These are phyloP conservation scores for Diadophis punctatus DNA, from an alignment of 2,113 vertebrate species.

Conservation along the genomic window DNA sequence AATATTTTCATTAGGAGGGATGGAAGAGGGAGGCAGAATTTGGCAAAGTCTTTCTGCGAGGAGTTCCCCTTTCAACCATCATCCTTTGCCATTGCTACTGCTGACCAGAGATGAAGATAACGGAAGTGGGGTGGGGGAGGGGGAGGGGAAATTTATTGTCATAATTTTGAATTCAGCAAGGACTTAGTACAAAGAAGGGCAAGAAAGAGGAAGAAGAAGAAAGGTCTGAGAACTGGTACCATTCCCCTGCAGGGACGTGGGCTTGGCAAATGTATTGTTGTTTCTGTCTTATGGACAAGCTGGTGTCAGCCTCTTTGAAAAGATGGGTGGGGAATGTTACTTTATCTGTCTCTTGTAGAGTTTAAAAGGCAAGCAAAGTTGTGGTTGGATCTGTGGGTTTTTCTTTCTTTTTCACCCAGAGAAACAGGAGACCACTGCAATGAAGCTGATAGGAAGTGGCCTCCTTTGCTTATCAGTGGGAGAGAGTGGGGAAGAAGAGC, in stretches of 20 bases:
- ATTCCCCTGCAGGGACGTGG: background rate
- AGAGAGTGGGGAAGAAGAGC: background rate
- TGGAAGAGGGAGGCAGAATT: background rate
- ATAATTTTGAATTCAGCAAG: background rate
- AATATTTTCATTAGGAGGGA: background rate
- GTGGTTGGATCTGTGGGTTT: background rate
- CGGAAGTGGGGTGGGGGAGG: too few species aligned
- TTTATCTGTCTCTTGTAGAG: background rate
- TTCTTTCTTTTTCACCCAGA: background rate
- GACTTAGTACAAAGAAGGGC: background rate
- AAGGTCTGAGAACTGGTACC: background rate
- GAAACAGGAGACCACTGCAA: background rate
- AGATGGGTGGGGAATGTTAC: background rate
- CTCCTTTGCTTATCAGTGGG: background rate
- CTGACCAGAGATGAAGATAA: background rate
- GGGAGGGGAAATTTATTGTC: background rate
- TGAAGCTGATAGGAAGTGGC: background rate
- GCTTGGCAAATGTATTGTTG: too few species aligned
- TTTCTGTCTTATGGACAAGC: background rate
- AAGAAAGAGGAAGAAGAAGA: background rate
- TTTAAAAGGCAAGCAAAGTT: background rate
- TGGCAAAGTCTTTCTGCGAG: background rate
- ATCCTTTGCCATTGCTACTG: background rate
- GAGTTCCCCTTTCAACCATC: background rate
- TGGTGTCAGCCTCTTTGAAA: background rate